phyloP scores from a whole-genome alignment of 2,797 vertebrate genomes.

The Gymnothorax javanicus region DNA sequence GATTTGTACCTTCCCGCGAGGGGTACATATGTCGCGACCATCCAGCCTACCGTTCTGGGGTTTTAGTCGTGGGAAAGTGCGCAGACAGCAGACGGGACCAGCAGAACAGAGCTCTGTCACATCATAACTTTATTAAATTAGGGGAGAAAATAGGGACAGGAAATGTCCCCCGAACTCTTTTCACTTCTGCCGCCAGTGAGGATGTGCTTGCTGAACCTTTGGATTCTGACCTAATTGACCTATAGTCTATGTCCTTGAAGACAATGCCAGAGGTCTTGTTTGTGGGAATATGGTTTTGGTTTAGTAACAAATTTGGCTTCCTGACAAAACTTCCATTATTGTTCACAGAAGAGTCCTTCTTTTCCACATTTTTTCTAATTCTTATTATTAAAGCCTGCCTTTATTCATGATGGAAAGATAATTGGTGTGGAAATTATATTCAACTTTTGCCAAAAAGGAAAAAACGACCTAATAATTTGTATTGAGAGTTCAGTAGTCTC shows the following conservation, averaged over 20 bases:
- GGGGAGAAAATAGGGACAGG: neutral
- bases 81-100: neutral
- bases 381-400: neutral
- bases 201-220: neutral
- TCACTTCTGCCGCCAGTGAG: neutral
- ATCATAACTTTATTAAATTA: conserved; percentile 14
- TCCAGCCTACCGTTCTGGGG: neutral
- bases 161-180: neutral
- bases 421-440: neutral
- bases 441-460: neutral
- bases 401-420: neutral
- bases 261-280: neutral
- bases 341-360: neutral
- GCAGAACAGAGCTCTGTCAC: conserved; percentile 9
- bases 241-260: neutral
- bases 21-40: neutral
- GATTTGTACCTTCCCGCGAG: conserved; percentile 20
- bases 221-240: neutral
- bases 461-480: neutral
- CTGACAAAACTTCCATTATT: neutral
- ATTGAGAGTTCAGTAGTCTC: neutral
- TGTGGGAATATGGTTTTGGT: neutral
- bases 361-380: neutral
- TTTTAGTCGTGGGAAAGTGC: neutral
- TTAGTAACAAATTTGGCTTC: conserved; percentile 12